These are phyloP conservation scores for Lepidostoma basale DNA, from an alignment of 1,140 invertebrate species.

Conservation along the genomic window DNA sequence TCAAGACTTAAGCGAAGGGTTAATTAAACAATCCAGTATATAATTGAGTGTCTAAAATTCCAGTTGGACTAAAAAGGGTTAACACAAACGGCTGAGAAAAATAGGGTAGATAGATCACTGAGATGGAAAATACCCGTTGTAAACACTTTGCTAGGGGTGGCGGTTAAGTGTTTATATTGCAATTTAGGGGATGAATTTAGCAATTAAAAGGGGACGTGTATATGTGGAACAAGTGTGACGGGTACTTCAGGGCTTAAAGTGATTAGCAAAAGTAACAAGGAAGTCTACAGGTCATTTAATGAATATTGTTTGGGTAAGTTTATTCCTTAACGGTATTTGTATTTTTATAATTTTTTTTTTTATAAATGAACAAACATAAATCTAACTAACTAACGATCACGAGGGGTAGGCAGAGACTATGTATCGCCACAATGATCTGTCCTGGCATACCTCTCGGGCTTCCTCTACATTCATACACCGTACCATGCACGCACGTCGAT, in stretches of 20 bases:
- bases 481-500: no score
- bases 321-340: no score
- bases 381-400: no score
- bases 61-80: slow-evolving; percentile 15
- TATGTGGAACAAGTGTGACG: slow-evolving; percentile 22
- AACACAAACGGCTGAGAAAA: slow-evolving; percentile 6
- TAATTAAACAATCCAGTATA: background rate
- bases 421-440: no score
- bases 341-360: no score
- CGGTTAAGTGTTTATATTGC: slow-evolving; percentile 39
- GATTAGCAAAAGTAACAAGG: slow-evolving; percentile 8
- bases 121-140: slow-evolving; percentile 9
- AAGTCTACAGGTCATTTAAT: slow-evolving; percentile 12
- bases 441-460: no score
- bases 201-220: slow-evolving; percentile 28
- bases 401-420: no score
- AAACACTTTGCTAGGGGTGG: slow-evolving; percentile 7
- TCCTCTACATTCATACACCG: no score
- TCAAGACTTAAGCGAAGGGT: no score
- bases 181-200: slow-evolving; percentile 36
- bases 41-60: slow-evolving; percentile 10
- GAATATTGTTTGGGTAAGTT: background rate
- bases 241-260: slow-evolving; percentile 10
- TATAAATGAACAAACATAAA: no score
- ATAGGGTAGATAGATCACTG: background rate